phyloP scores from a whole-genome alignment of 2,888 invertebrate species.

The Drosophila anomelani region DNA sequence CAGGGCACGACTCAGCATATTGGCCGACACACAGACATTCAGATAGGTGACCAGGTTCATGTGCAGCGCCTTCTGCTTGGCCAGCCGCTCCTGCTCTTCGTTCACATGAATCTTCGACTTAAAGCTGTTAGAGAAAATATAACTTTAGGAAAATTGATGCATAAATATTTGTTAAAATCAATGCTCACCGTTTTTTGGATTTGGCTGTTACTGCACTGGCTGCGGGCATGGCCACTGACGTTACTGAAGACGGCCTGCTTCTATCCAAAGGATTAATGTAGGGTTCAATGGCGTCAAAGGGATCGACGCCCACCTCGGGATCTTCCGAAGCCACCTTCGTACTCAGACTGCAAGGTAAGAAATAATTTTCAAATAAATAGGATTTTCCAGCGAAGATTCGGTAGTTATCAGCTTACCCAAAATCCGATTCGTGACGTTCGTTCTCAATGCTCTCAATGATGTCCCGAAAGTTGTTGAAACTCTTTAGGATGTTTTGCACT shows the following conservation, averaged over 20 bases:
- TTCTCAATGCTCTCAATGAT: slow-evolving; percentile 81
- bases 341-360: slow-evolving; percentile 43
- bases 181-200: slow-evolving; percentile 63
- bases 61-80: slow-evolving; percentile 85
- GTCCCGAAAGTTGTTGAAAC: slow-evolving; percentile 82
- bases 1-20: slow-evolving; percentile 86
- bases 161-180: not conserved
- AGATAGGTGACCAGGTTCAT: slow-evolving; percentile 88
- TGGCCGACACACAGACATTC: slow-evolving; percentile 88
- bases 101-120: slow-evolving; percentile 80
- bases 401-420: slow-evolving; percentile 45
- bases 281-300: slow-evolving; percentile 73
- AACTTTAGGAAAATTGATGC: not conserved
- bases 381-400: not conserved
- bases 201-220: slow-evolving; percentile 50
- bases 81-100: slow-evolving; percentile 79
- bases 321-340: slow-evolving; percentile 45
- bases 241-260: slow-evolving; percentile 13
- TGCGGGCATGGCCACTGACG: slow-evolving; percentile 2
- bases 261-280: slow-evolving; percentile 63
- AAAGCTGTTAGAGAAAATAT: slow-evolving; percentile 53
- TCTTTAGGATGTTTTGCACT: slow-evolving; percentile 80
- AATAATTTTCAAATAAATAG: not conserved
- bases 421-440: slow-evolving; percentile 63
- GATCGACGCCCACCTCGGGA: slow-evolving; percentile 63